phyloP scores from a whole-genome alignment of 2,113 vertebrate genomes.

The Donacobius atricapilla region DNA sequence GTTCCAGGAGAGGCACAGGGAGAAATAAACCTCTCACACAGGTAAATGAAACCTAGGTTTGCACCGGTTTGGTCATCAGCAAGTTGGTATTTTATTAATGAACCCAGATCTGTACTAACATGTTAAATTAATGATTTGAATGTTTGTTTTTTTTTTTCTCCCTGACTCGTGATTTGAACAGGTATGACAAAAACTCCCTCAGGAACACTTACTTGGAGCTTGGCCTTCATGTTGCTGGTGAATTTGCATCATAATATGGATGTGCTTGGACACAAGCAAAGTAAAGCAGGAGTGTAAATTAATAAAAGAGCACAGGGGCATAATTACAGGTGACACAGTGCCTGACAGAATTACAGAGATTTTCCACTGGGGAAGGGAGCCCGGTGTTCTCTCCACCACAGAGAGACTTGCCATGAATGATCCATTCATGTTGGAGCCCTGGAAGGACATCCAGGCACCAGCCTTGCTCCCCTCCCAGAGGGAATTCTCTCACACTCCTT shows the following conservation, averaged over 20 bases:
- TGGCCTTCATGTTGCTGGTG: background rate
- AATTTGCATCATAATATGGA: background rate
- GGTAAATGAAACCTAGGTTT: background rate
- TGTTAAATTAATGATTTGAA: background rate
- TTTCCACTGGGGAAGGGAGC: background rate
- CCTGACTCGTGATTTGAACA: background rate
- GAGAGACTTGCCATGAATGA: background rate
- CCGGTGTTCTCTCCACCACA: background rate
- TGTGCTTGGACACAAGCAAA: background rate
- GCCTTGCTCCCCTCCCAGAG: background rate
- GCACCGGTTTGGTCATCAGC: background rate
- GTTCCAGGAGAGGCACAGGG: background rate
- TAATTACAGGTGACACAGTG: conserved; percentile 7
- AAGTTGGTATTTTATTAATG: background rate
- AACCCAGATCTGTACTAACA: background rate
- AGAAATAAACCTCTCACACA: background rate
- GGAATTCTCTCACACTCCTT: background rate
- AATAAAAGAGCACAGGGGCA: background rate
- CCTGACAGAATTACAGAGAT: background rate
- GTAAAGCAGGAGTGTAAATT: background rate
- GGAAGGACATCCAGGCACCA: background rate
- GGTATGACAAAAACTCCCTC: background rate
- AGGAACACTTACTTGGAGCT: background rate
- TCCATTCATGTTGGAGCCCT: accelerated
- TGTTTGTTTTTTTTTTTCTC: background rate